These are phyloP conservation scores for Linyphia triangularis DNA, from an alignment of 2,888 invertebrate species.

Conservation along the genomic window DNA sequence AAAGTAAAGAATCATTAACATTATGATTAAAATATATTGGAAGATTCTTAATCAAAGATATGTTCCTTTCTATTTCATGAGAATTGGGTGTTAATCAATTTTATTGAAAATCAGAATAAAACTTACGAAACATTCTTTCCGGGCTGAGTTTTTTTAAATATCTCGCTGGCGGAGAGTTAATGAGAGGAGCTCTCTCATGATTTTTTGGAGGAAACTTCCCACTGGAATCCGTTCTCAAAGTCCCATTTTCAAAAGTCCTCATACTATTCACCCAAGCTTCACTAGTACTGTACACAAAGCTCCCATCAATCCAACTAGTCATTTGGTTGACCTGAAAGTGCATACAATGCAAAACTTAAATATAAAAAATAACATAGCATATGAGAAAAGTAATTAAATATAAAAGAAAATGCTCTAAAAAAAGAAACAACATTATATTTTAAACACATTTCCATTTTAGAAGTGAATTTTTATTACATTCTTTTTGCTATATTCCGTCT, in stretches of 20 bases:
- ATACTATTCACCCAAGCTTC: slow-evolving; percentile 98
- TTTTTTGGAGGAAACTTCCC: slow-evolving; percentile 83
- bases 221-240: slow-evolving; percentile 84
- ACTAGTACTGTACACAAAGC: slow-evolving; percentile 98
- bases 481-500: too few species aligned
- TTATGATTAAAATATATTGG: too few species aligned
- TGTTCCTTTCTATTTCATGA: too few species aligned
- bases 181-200: slow-evolving; percentile 93
- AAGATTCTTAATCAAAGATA: too few species aligned
- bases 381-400: too few species aligned
- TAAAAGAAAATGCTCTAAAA: too few species aligned
- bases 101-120: not conserved
- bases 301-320: slow-evolving; percentile 99
- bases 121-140: slow-evolving; percentile 93
- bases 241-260: slow-evolving; percentile 94
- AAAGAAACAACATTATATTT: too few species aligned
- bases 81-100: not conserved
- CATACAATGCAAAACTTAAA: too few species aligned
- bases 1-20: too few species aligned
- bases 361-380: too few species aligned
- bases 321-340: slow-evolving; percentile 95
- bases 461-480: too few species aligned
- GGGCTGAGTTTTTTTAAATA: slow-evolving; percentile 94
- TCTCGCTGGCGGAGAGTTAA: slow-evolving; percentile 96
- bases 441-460: too few species aligned